Conservation (phyloP, 2,113 vertebrate genomes). For the Platichthys stellatus region DNA sequence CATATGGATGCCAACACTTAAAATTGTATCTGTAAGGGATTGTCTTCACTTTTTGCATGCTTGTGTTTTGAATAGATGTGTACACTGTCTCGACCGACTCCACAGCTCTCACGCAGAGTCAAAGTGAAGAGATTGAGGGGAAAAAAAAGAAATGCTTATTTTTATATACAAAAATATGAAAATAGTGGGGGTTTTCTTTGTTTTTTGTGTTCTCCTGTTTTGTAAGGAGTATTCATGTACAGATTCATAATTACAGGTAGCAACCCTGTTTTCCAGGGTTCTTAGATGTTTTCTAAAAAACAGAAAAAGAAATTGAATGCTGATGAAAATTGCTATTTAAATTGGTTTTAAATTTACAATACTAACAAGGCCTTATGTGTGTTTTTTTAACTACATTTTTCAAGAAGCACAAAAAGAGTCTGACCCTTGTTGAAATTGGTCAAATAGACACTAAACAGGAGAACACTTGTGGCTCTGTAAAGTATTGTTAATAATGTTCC, state of each 20-base stretch:
- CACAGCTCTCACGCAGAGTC: constrained; percentile 40
- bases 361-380: constrained; percentile 77
- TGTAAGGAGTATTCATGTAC: constrained; percentile 86
- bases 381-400: constrained; percentile 59
- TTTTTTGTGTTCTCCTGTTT: constrained; percentile 78
- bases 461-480: constrained; percentile 21
- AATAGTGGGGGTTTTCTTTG: constrained; percentile 57
- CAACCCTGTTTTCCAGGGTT: constrained; percentile 80
- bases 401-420: constrained; percentile 76
- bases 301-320: constrained; percentile 61
- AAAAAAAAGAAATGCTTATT: constrained; percentile 80
- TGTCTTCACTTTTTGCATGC: constrained; percentile 82
- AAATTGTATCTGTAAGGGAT: constrained; percentile 72
- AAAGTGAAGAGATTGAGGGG: constrained; percentile 11
- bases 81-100: constrained; percentile 68
- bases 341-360: constrained; percentile 77
- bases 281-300: constrained; percentile 80
- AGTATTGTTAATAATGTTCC: constrained; percentile 14
- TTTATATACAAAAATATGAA: constrained; percentile 80
- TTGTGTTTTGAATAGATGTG: constrained; percentile 80
- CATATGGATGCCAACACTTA: constrained; percentile 77
- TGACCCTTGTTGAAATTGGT: constrained; percentile 54
- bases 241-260: constrained; percentile 77
- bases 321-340: constrained; percentile 65
- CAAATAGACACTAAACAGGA: constrained; percentile 65